Conservation (phyloP, 1,140 invertebrate genomes). For the Ceratina australensis region DNA sequence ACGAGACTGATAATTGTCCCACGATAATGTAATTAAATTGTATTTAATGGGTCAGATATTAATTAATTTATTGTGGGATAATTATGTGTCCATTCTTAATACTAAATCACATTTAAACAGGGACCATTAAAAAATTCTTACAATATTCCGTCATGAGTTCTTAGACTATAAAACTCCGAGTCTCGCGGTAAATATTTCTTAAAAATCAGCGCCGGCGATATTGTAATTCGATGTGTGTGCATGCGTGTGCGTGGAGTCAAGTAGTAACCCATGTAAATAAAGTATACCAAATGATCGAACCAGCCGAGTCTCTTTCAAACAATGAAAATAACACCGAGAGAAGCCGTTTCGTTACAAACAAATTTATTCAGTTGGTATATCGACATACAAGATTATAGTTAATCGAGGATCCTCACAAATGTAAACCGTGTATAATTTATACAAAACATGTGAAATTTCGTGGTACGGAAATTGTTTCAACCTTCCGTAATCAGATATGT, state of each 20-base stretch:
- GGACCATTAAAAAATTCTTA: too few species aligned
- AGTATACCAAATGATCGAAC: constrained; percentile 49
- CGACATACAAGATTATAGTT: constrained; percentile 54
- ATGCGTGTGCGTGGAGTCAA: constrained; percentile 36
- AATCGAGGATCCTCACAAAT: constrained; percentile 60
- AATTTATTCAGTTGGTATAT: constrained; percentile 66
- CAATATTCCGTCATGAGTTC: too few species aligned
- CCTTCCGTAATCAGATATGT: constrained; percentile 56
- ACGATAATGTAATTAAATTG: too few species aligned
- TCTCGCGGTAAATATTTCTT: constrained; percentile 26
- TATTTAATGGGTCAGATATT: too few species aligned
- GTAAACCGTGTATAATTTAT: constrained; percentile 65
- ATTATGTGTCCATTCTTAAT: too few species aligned
- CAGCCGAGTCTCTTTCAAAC: constrained; percentile 4
- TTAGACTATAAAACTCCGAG: too few species aligned
- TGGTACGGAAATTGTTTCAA: constrained; percentile 38
- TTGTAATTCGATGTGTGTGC: constrained; percentile 46
- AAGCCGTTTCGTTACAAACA: constrained; percentile 62
- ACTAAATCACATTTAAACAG: too few species aligned
- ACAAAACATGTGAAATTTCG: constrained; percentile 56
- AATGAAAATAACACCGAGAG: background rate
- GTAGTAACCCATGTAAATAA: constrained; percentile 61
- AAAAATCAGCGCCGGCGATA: constrained; percentile 24
- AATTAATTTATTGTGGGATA: too few species aligned
- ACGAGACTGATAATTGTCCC: too few species aligned